phyloP scores from a whole-genome alignment of 1,140 invertebrate genomes.

The Zaprionus taronus region DNA sequence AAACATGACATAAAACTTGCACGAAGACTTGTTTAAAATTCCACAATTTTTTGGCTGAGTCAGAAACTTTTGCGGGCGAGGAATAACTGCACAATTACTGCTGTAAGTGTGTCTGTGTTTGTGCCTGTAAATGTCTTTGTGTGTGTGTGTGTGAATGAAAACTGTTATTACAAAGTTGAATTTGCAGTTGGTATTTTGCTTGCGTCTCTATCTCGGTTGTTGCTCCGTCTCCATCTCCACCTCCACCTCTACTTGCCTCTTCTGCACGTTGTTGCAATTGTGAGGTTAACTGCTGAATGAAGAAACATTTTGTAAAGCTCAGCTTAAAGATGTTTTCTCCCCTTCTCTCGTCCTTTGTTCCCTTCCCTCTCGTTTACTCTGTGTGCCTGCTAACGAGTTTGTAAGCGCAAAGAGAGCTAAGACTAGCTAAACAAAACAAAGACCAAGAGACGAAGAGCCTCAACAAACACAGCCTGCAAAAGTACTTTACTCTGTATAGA shows the following conservation, averaged over 20 bases:
- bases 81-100: constrained; percentile 34
- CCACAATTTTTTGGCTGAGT: constrained; percentile 11
- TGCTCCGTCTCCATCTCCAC: not conserved
- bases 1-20: not conserved
- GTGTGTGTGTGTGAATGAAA: constrained; percentile 21
- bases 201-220: constrained; percentile 29
- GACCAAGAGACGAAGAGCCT: not conserved
- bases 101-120: constrained; percentile 23
- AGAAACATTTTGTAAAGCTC: constrained; percentile 64
- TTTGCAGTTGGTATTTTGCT: constrained; percentile 58
- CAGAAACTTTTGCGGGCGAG: constrained; percentile 33
- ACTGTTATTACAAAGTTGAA: constrained; percentile 69
- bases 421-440: constrained; percentile 10
- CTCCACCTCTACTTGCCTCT: constrained; percentile 11
- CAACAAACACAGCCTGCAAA: not conserved
- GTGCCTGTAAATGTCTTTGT: not conserved
- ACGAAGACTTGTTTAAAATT: constrained; percentile 6
- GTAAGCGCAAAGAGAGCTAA: constrained; percentile 30
- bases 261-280: constrained; percentile 29
- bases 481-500: not conserved
- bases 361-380: not conserved
- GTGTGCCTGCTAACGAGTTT: constrained; percentile 63
- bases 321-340: constrained; percentile 44
- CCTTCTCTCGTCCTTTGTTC: not conserved
- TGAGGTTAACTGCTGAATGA: constrained; percentile 61